Conservation (phyloP, 2,113 vertebrate genomes). For the Bos javanicus region DNA sequence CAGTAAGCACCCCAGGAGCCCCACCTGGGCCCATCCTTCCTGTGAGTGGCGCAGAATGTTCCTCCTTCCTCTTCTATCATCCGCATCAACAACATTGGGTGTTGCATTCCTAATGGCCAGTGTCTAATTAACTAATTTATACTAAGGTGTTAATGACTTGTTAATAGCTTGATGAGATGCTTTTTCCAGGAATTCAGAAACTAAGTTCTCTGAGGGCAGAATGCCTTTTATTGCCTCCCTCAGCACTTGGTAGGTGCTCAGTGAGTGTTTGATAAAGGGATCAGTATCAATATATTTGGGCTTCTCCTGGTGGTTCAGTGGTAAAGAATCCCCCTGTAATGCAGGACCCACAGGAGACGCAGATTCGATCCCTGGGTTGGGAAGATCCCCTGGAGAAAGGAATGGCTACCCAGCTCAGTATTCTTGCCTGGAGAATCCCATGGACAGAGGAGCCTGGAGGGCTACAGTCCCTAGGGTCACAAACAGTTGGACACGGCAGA, state of each 20-base stretch:
- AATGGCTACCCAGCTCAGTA: neutral
- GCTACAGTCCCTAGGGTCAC: neutral
- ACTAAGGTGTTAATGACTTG: conserved; percentile 44
- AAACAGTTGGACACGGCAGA: neutral
- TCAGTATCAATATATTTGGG: neutral
- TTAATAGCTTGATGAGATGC: conserved; percentile 24
- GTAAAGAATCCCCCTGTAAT: neutral
- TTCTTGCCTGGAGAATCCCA: neutral
- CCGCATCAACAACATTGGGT: conserved; percentile 44
- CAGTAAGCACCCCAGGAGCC: neutral
- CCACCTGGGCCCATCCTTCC: conserved; percentile 55
- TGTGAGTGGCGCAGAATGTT: conserved; percentile 10
- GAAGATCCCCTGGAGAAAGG: neutral
- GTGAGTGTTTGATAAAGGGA: neutral
- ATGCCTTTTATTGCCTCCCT: neutral
- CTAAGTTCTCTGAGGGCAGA: neutral
- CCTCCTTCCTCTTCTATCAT: neutral
- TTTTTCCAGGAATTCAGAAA: conserved; percentile 16
- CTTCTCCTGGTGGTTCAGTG: neutral
- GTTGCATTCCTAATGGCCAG: conserved; percentile 27
- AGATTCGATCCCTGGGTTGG: neutral
- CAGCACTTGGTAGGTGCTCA: neutral
- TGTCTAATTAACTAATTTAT: conserved; percentile 44
- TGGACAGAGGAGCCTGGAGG: neutral
- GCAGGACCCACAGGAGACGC: neutral